Percentiles rank a stretch among this genome's conserved stretches.
Conservation (phyloP, 2,113 vertebrate species). For the Clupea harengus region DNA sequence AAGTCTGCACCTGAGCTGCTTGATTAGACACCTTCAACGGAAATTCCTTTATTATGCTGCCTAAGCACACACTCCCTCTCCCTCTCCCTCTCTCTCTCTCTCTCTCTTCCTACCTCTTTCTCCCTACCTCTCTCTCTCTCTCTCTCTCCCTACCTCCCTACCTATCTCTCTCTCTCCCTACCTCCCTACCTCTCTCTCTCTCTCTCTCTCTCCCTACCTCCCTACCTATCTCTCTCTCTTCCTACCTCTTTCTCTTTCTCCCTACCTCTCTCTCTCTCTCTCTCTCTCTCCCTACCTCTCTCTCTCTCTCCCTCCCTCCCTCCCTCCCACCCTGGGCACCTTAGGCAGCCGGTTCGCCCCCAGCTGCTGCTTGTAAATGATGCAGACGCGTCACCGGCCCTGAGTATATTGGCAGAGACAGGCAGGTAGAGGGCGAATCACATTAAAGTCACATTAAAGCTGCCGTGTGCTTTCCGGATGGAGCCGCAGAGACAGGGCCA, state of each 20-base stretch:
- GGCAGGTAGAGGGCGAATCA: constrained; percentile 62
- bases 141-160: neutral
- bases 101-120: neutral
- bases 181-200: neutral
- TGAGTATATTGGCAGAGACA: constrained; percentile 54
- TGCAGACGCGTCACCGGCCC: constrained; percentile 61
- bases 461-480: constrained; percentile 7
- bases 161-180: neutral
- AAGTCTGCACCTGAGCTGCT: constrained; percentile 32
- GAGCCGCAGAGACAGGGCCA: neutral
- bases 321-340: neutral
- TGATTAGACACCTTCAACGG: constrained; percentile 46
- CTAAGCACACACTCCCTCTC: constrained; percentile 31
- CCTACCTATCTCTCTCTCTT: too few species aligned
- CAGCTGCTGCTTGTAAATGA: constrained; percentile 62
- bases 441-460: constrained; percentile 63
- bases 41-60: constrained; percentile 50
- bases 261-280: too few species aligned
- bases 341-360: constrained; percentile 22
- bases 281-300: too few species aligned
- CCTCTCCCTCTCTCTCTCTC: neutral
- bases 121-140: neutral
- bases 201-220: too few species aligned
- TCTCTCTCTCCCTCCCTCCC: neutral
- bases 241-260: too few species aligned